Evolutionary conservation across 2,113 vertebrate species (phyloP), one percentile per base, ranked within the genome.

Genomic region (Elephas maximus): DNA sequence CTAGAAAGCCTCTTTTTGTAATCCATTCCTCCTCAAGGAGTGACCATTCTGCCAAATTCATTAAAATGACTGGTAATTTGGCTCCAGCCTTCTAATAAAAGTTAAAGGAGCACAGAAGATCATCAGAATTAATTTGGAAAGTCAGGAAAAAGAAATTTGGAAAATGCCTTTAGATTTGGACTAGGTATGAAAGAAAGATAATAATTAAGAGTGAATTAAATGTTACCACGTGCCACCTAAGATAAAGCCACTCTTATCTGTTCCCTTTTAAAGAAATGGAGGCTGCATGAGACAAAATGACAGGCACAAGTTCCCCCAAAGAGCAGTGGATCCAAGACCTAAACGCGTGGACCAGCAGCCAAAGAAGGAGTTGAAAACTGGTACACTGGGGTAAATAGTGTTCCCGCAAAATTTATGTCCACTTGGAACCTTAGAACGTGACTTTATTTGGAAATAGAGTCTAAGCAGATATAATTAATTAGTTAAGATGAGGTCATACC

Each of bases 401-500:
- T 51, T 17, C 26, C 26, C 48, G 33, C 21, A 57, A 96, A 95
- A 90, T 41, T 71, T 24, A 78, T 9, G 14, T 45, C 88, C 26
- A 74, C 15, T 30, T 45, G 20, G 24, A 87, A 37, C 18, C 8
- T 74, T 44, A 62, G 24, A 53, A 79, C 18, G 20, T 71, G 15
- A 51, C 20, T n/a, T 73, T 51, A 65, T 44, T 91, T 86, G 77
- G 62, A 96, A 95, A 90, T 15, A 88, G 41, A 44, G 48, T 62
- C 48, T 96, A 23, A 85, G 28, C 45, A 88, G 74, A n/a, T 63
- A 88, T 26, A 74, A 69, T 88, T 37, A 69, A 69, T 88, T 51
- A 60, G 26, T 78, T 73, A 89, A 94, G 65, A n/a, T 77, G 37
- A 91, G 6, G 62, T 84, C 63, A 53, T 21, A 69, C 0, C 24